Percentiles rank a stretch among this genome's conserved stretches.
Evolutionary conservation across 1,140 invertebrate genomes (phyloP).

Genomic region (Lethrus apterus): DNA sequence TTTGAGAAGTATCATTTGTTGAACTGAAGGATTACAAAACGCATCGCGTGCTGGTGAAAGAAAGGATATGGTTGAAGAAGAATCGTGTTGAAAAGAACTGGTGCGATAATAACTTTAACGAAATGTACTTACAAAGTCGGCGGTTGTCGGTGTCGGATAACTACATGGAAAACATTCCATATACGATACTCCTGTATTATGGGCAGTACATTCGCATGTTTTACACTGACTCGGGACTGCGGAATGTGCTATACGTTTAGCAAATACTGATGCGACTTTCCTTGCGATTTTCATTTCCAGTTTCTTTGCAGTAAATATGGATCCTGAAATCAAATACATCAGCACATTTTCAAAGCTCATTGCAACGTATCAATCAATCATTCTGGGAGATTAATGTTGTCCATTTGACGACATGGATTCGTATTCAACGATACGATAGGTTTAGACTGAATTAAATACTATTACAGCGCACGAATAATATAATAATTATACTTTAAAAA

Average conservation of each 20-base stretch:
- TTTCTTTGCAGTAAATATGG: slow-evolving; percentile 55
- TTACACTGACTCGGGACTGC: slow-evolving; percentile 58
- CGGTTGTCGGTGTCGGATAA: slow-evolving; percentile 44
- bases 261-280: slow-evolving; percentile 56
- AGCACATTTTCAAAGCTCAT: slow-evolving; percentile 2
- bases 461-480: no score
- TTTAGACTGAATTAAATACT: no score
- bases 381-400: slow-evolving; percentile 17
- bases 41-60: slow-evolving; percentile 18
- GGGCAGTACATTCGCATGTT: slow-evolving; percentile 64
- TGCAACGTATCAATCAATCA: slow-evolving; percentile 16
- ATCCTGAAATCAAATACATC: slow-evolving; percentile 22
- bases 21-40: slow-evolving; percentile 29
- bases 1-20: slow-evolving; percentile 26
- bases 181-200: slow-evolving; percentile 55
- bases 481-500: no score
- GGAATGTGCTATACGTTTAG: slow-evolving; percentile 55
- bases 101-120: no score
- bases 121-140: slow-evolving; percentile 48
- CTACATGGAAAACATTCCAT: slow-evolving; percentile 56
- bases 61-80: slow-evolving; percentile 1
- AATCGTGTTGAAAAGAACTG: neutral
- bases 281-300: slow-evolving; percentile 42
- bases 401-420: slow-evolving; percentile 18
- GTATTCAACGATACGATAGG: slow-evolving; percentile 6